Conservation (phyloP, 2,113 vertebrate genomes). For the Paedocypris sp. region DNA sequence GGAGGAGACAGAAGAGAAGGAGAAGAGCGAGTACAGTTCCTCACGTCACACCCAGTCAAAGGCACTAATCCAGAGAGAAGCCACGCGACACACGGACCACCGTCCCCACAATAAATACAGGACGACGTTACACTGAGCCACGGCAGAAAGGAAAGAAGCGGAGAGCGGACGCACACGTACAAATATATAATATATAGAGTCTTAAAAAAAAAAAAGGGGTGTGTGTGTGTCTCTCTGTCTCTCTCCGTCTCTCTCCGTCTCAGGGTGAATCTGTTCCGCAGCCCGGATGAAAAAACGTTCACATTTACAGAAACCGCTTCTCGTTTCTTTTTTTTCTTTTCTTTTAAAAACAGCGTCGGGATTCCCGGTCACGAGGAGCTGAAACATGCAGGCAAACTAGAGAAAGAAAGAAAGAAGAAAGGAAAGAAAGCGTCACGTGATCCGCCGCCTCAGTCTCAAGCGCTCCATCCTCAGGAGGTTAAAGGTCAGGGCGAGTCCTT, state of each 20-base stretch:
- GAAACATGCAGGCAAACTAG: slow-evolving; percentile 73
- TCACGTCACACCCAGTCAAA: slow-evolving; percentile 65
- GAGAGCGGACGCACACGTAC: slow-evolving; percentile 67
- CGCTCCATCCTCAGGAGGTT: no score
- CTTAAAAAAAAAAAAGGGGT: slow-evolving; percentile 68
- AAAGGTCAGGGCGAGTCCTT: no score
- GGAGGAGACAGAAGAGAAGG: slow-evolving; percentile 30
- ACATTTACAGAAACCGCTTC: slow-evolving; percentile 29
- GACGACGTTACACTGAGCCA: slow-evolving; percentile 57
- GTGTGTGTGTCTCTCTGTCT: slow-evolving; percentile 63
- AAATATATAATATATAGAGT: slow-evolving; percentile 72
- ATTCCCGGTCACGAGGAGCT: slow-evolving; percentile 52
- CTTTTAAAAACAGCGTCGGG: slow-evolving; percentile 53
- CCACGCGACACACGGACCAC: no score
- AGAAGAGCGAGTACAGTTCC: slow-evolving; percentile 44
- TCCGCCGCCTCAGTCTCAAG: no score
- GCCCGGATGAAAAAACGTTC: slow-evolving; percentile 55
- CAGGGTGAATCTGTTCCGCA: slow-evolving; percentile 50
- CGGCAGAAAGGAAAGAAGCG: slow-evolving; percentile 51
- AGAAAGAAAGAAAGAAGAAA: slow-evolving; percentile 42
- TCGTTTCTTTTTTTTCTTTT: slow-evolving; percentile 43
- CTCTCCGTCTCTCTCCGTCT: no score
- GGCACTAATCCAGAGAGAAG: slow-evolving; percentile 71
- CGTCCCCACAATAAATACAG: slow-evolving; percentile 50
- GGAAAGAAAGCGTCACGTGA: no score